Base-by-base conservation (phyloP, 2,888 invertebrate genomes). In the Drosophila paranaensis region DNA sequence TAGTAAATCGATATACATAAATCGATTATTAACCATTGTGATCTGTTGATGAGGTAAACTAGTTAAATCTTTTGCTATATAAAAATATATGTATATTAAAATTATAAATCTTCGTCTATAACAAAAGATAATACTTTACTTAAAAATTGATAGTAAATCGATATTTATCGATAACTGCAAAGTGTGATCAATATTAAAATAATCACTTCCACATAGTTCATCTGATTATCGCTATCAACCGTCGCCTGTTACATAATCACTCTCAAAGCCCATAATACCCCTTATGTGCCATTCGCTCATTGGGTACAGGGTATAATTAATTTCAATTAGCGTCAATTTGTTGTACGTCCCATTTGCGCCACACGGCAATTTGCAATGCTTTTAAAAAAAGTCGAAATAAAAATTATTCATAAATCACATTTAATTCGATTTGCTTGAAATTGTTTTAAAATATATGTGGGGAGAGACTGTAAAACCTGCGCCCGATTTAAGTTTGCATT, bases 251-350 rank as follows among this genome's bases (percentile, higher is more conserved):
- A 30, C 50, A 33, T 20, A 8, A 35, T 1, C 33, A 8, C 2
- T 0, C 6, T n/a, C 6, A 10, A 14, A 14, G 14, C 0, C 20
- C 13, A 2, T 14, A 2, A 20, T 33, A 20, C 33, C 33, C 56
- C 0, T 14, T 43, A 10, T 33, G 2, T 8, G 20, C 20, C 33
- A 33, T 25, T 33, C 14, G 37, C 5, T 1, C 43, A 33, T 13
- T 56, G 30, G 9, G 33, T 14, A 43, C 20, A 56, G 56, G 56
- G 56, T 43, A 56, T 56, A 42, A 88, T 86, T 77, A 72, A 77
- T 90, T 74, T 90, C 83, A 90, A 87, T 87, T 90, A 83, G 81
- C 77, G 61, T 68, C 87, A 79, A 85, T 83, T 78, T 74, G 69
- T 65, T 79, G 56, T 72, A 71, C 79, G 79, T 33, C 69, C 74